Conservation (phyloP, 1,140 invertebrate genomes). For the Panulirus ornatus region DNA sequence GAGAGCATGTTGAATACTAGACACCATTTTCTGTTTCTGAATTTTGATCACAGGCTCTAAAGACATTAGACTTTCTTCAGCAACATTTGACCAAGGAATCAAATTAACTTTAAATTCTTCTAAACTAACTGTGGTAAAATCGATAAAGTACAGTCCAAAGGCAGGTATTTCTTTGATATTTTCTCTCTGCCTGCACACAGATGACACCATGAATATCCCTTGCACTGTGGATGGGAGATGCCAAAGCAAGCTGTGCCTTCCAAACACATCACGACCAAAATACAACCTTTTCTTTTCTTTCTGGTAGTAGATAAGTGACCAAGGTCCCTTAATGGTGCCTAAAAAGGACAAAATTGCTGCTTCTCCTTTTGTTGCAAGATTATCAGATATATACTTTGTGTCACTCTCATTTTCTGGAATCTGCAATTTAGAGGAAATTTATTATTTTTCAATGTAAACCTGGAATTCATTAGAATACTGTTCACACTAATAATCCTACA, state of each 20-base stretch:
- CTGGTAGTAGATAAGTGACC: constrained; percentile 89
- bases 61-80: constrained; percentile 19
- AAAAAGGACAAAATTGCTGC: constrained; percentile 80
- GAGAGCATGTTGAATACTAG: constrained; percentile 31
- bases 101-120: constrained; percentile 26
- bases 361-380: constrained; percentile 68
- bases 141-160: constrained; percentile 65
- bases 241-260: constrained; percentile 89
- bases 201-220: constrained; percentile 79
- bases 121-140: constrained; percentile 37
- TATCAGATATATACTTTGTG: constrained; percentile 77
- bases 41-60: constrained; percentile 13
- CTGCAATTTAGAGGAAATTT: constrained; percentile 75
- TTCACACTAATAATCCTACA: neutral
- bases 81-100: constrained; percentile 38
- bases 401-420: constrained; percentile 57
- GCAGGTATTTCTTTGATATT: constrained; percentile 70
- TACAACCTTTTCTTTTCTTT: constrained; percentile 83
- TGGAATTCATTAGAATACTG: no score
- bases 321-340: constrained; percentile 86
- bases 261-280: constrained; percentile 92
- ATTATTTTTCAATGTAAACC: constrained; percentile 77
- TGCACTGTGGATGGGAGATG: constrained; percentile 78
- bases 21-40: constrained; percentile 17
- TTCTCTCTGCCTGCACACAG: constrained; percentile 81